Evolutionary conservation across 2,888 invertebrate species (phyloP), one percentile per base, ranked within the genome.

Genomic region (Drosophila prostipennis): DNA sequence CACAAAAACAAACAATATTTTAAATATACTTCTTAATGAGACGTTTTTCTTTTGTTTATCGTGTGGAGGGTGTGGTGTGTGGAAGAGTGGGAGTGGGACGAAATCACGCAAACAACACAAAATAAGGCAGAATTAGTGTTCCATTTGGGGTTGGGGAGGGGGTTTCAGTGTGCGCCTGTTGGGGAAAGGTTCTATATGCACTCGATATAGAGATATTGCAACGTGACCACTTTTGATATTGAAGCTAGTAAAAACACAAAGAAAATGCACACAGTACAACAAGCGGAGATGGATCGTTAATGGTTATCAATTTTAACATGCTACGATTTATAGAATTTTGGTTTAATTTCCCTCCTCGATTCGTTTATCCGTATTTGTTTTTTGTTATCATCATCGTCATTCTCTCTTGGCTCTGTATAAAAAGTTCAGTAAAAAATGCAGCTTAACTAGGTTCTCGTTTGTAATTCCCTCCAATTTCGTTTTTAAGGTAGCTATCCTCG

Each of bases 391-490:
- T 72, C 48, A 19, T 68, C 26, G 26, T 26, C 26, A 26, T 29
- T 29, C 29, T 49, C 45, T 71, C 64, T 58, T 56, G 59, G 73
- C 75, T 84, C 87, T 84, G 85, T 88, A 89, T 81, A 88, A 89
- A 89, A 89, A 88, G 85, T 89, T 89, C 87, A 89, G 89, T 89
- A 89, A 89, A 89, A 89, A 89, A 89, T 89, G 89, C 88, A 79
- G 83, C 90, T 89, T 89, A 89, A 87, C 89, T 89, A 89, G 81
- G 51, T 83, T 82, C 58, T 51, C 79, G 67, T 61, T 72, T 56
- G 55, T 68, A 80, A 80, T 81, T 77, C 56, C 46, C 74, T 72
- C 74, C 80, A 72, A 80, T 85, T 68, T 56, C 65, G 59, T 59
- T 72, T 51, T 63, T 58, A 77, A 74, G 67, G 68, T 72, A 68